Conservation (phyloP, 2,888 invertebrate genomes). For the Blomia tropicalis region DNA sequence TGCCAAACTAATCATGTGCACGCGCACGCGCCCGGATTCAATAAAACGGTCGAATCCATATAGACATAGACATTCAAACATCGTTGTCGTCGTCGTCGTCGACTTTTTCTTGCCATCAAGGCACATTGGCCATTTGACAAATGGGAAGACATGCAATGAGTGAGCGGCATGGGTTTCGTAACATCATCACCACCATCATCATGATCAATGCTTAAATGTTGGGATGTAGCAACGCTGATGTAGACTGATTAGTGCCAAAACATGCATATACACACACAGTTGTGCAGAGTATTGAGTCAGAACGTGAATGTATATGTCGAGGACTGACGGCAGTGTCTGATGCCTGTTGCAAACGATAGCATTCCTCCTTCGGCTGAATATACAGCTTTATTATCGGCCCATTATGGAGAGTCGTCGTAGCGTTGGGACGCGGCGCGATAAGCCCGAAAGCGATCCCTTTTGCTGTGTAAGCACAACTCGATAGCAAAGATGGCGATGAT, state of each 20-base stretch:
- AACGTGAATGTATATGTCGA: no score
- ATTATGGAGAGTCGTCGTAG: not conserved
- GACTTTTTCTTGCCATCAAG: no score
- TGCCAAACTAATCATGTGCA: constrained; percentile 4
- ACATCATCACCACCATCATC: not conserved
- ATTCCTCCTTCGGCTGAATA: constrained; percentile 11
- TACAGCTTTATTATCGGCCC: constrained; percentile 5
- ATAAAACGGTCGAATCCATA: no score
- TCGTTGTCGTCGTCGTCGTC: no score
- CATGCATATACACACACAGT: not conserved
- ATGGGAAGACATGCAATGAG: constrained; percentile 4
- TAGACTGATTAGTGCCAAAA: constrained; percentile 12
- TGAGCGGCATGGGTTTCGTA: constrained; percentile 8
- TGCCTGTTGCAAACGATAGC: no score
- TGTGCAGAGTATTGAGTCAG: no score
- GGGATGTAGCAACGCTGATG: not conserved
- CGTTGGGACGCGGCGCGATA: not conserved
- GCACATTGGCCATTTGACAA: not conserved
- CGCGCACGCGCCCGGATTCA: no score
- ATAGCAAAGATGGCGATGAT: no score
- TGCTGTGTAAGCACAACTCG: constrained; percentile 11
- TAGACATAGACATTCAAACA: no score
- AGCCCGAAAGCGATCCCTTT: not conserved
- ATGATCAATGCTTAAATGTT: no score
- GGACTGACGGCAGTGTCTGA: no score